Evolutionary conservation across 1,140 invertebrate species (phyloP).

Genomic region (Calliopsis andreniformis): DNA sequence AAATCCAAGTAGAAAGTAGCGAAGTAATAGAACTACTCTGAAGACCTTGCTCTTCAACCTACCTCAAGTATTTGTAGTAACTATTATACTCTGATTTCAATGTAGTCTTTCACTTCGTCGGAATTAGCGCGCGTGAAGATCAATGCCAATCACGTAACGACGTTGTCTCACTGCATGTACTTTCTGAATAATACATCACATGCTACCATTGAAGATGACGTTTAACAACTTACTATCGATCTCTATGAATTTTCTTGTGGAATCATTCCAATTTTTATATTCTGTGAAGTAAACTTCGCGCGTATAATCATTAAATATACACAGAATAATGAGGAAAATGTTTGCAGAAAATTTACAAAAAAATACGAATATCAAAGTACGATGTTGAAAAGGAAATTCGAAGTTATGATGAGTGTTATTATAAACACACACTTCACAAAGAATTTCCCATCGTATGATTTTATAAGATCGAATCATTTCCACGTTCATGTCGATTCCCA

Average conservation of each 20-base stretch:
- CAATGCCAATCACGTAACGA: background rate
- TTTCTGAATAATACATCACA: background rate
- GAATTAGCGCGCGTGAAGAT: background rate
- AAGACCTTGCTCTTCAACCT: background rate
- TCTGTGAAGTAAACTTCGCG: background rate
- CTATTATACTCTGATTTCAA: background rate
- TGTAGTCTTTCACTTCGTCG: background rate
- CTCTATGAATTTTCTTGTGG: background rate
- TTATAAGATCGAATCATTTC: background rate
- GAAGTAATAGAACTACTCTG: too few relatives aligned
- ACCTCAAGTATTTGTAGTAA: background rate
- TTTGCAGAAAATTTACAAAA: too few relatives aligned
- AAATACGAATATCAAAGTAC: too few relatives aligned
- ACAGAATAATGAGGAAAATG: too few relatives aligned
- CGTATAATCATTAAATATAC: background rate
- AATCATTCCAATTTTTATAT: background rate
- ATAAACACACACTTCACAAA: too few relatives aligned
- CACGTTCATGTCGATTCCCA: background rate
- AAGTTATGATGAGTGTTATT: too few relatives aligned
- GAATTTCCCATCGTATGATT: too few relatives aligned
- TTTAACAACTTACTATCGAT: background rate
- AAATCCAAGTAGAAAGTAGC: conserved; percentile 7
- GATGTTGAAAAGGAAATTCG: too few relatives aligned
- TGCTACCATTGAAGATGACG: background rate
- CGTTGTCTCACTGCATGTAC: background rate